These are phyloP conservation scores for Pediacus dermestoides DNA, from an alignment of 2,888 invertebrate genomes.

Conservation along the genomic window DNA sequence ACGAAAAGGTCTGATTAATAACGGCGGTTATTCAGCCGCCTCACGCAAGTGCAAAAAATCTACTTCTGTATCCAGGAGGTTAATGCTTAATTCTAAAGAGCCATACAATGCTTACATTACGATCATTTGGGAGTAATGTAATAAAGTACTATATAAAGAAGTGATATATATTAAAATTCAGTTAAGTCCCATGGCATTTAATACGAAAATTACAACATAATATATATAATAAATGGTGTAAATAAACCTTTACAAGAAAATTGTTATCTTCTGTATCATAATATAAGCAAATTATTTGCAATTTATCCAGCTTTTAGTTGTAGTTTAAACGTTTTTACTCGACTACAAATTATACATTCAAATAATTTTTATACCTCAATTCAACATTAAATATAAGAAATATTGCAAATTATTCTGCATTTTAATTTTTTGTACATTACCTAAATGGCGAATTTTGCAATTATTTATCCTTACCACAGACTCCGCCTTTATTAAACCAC, in stretches of 20 bases:
- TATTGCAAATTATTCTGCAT: slow-evolving; percentile 32
- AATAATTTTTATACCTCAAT: slow-evolving; percentile 39
- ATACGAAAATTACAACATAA: slow-evolving; percentile 21
- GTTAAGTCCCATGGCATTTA: slow-evolving; percentile 7
- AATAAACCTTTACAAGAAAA: slow-evolving; percentile 35
- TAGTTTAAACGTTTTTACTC: slow-evolving; percentile 22
- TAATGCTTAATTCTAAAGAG: too few species aligned
- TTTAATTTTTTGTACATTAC: slow-evolving; percentile 29
- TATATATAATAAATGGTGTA: slow-evolving; percentile 31
- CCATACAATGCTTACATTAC: too few species aligned
- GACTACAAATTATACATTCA: slow-evolving; percentile 32
- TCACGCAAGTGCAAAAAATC: too few species aligned
- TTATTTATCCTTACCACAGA: slow-evolving; percentile 32
- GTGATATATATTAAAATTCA: slow-evolving; percentile 6
- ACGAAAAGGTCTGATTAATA: too few species aligned
- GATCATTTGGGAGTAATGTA: too few species aligned
- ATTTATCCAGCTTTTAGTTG: slow-evolving; percentile 17
- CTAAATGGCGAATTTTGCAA: slow-evolving; percentile 22
- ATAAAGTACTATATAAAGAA: too few species aligned
- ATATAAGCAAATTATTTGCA: slow-evolving; percentile 33
- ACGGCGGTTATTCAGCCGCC: too few species aligned
- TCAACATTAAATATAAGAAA: slow-evolving; percentile 35
- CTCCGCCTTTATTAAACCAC: slow-evolving; percentile 28
- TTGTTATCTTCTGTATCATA: slow-evolving; percentile 32
- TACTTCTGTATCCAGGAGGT: too few species aligned